phyloP scores from a whole-genome alignment of 2,888 invertebrate genomes.

The Drymonia ruficornis region DNA sequence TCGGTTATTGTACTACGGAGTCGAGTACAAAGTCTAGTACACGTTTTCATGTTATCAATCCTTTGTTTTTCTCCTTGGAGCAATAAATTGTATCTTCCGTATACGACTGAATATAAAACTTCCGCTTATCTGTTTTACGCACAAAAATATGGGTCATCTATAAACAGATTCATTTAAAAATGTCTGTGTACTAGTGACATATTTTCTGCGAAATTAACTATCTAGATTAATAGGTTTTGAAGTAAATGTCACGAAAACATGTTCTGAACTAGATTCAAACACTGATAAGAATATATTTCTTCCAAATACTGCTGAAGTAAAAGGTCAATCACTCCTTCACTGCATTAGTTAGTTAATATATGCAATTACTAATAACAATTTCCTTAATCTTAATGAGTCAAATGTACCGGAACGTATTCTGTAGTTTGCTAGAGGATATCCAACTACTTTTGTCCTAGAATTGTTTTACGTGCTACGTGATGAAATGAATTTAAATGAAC shows the following conservation, averaged over 20 bases:
- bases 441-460: constrained; percentile 34
- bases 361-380: no score
- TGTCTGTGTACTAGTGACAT: constrained; percentile 4
- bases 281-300: no score
- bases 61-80: not conserved
- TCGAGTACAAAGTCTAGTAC: constrained; percentile 4
- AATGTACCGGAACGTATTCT: no score
- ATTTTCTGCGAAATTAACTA: not conserved
- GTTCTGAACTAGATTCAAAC: not conserved
- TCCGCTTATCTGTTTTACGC: constrained; percentile 3
- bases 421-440: not conserved
- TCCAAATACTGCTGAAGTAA: no score
- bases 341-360: no score
- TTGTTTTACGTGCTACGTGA: constrained; percentile 21
- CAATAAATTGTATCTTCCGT: not conserved
- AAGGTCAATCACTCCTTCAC: no score
- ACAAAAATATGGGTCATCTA: constrained; percentile 2
- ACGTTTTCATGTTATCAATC: not conserved
- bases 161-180: not conserved
- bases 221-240: not conserved
- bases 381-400: no score
- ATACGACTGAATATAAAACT: not conserved
- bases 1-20: not conserved
- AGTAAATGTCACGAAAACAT: not conserved
- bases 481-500: constrained; percentile 25